phyloP scores from a whole-genome alignment of 2,797 vertebrate species.

The Mus caroli region DNA sequence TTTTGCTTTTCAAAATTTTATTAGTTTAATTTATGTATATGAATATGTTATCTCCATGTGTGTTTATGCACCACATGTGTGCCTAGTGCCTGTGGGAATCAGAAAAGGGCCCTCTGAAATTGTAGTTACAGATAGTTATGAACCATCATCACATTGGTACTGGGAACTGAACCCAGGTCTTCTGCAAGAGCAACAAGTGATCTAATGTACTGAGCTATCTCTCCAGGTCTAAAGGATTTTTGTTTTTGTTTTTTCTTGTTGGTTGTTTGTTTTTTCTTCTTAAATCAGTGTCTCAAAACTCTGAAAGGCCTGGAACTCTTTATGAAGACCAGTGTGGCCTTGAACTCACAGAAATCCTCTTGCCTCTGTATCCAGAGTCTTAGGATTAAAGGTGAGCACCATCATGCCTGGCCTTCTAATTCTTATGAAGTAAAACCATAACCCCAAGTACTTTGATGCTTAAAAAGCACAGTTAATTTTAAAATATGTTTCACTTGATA shows the following conservation, averaged over 20 bases:
- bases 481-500: background rate
- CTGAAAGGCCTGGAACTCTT: background rate
- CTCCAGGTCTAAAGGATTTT: too few relatives aligned
- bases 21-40: background rate
- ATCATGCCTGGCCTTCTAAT: background rate
- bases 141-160: background rate
- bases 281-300: background rate
- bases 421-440: slow-evolving; percentile 23
- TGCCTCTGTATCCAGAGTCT: background rate
- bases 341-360: background rate
- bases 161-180: background rate
- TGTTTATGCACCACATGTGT: background rate
- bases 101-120: background rate
- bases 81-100: background rate
- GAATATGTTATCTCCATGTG: background rate
- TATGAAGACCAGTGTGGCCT: background rate
- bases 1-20: background rate
- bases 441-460: slow-evolving; percentile 29
- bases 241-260: background rate
- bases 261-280: background rate
- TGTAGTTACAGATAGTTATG: background rate
- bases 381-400: background rate
- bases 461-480: background rate
- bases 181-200: background rate
- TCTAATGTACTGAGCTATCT: background rate